Evolutionary conservation across 2,888 invertebrate species (phyloP).

Genomic region (Drepanosiphum platanoidis): DNA sequence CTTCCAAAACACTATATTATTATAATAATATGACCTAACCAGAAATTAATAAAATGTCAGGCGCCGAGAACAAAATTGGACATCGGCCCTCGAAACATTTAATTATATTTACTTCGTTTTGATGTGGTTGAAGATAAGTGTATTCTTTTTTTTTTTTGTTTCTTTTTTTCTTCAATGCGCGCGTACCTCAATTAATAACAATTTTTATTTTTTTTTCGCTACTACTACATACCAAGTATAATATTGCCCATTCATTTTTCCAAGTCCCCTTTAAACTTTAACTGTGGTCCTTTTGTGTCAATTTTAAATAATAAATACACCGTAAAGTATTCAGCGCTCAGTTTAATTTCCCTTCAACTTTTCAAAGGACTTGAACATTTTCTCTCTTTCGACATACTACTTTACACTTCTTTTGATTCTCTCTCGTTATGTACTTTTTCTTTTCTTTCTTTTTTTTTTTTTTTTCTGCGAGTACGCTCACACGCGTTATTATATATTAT

Average conservation of each 20-base stretch:
- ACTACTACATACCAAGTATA: not conserved
- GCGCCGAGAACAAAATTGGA: too few species aligned
- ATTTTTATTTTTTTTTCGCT: not conserved
- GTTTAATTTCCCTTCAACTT: conserved; percentile 7
- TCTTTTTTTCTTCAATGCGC: too few species aligned
- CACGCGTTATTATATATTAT: too few species aligned
- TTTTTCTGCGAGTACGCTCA: too few species aligned
- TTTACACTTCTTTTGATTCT: not conserved
- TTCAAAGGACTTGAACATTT: not conserved
- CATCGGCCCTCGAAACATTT: not conserved
- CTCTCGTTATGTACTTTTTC: too few species aligned
- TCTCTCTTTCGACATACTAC: not conserved
- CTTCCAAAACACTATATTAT: too few species aligned
- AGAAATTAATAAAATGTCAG: too few species aligned
- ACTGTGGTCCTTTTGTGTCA: not conserved
- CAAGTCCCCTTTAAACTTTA: not conserved
- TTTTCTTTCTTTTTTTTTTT: too few species aligned
- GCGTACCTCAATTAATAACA: not conserved
- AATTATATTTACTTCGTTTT: not conserved
- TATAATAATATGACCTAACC: too few species aligned
- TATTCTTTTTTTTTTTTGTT: too few species aligned
- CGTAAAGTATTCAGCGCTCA: not conserved
- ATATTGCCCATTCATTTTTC: not conserved
- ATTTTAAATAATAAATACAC: not conserved
- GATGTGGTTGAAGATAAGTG: not conserved